Base-by-base conservation (phyloP, 2,113 vertebrate genomes). In the Myanophis thanlyinensis region DNA sequence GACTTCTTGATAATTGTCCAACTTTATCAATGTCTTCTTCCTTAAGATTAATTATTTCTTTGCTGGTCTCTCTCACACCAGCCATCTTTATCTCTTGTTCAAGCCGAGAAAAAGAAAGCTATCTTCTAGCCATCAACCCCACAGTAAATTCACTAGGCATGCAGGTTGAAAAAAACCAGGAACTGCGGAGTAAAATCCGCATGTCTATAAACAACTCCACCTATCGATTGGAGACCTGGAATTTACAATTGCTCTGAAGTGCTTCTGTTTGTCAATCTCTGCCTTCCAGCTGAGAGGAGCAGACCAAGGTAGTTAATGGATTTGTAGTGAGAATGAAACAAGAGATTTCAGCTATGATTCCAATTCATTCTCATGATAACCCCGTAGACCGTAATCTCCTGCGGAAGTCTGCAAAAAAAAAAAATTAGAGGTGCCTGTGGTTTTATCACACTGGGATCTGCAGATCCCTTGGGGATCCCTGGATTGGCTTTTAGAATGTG, bases 401-500 rank as follows among this genome's bases (percentile, higher is more conserved):
- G 30, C 8, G 0, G 3, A 46, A 35, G 46, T 5, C 23, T 22
- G n/a, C 2, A 25, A 23, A 35, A 27, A 13, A n/a, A n/a, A n/a
- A n/a, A n/a, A n/a, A n/a, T n/a, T 40, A 52, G 7, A 27, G 25
- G 46, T 25, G 12, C 15, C 67, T 80, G 35, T 40, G 3, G 35
- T 9, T 49, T 80, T 52, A 18, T 47, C 35, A 44, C 13, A 6
- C 56, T 46, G 20, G 85, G 86, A 91, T 86, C 47, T 46, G 11
- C 10, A n/a, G 27, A 5, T 9, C 5, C 40, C 7, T 48, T 47
- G 20, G 46, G 93, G 94, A 97, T 94, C 95, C 90, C 95, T 95
- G 94, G 90, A 96, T 91, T 86, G 90, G 95, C 94, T 92, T 93
- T 97, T 80, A 40, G n/a, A n/a, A 40, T 6, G 67, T 95, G 92